Evolutionary conservation across 2,888 invertebrate species (phyloP), one percentile per base, ranked within the genome.

Genomic region (Oligia latruncula): DNA sequence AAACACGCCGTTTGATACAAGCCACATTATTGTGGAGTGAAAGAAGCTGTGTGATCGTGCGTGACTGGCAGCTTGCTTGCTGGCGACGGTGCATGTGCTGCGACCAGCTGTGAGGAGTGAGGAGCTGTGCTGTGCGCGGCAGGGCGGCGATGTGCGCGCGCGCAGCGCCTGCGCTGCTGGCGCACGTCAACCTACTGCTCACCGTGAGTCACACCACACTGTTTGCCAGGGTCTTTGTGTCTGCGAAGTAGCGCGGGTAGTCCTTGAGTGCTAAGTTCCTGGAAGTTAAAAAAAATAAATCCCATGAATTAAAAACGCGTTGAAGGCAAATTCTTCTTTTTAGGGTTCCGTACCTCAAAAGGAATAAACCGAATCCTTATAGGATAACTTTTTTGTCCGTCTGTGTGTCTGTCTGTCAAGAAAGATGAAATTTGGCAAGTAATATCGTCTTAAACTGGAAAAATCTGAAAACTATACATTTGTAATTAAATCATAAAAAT

Each of bases 141-240:
- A 79, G 74, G 11, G 71, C 60, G 20, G 80, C 58, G 66, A 83
- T 88, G 87, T 83, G 91, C 83, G 81, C 78, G 87, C 91, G 93
- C 84, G 87, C 83, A 68, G 91, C 91, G 88, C 89, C 90, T n/a
- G 88, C 91, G 73, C 89, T 94, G 82, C 91, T 96, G 83, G 87
- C 93, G 82, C 95, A 96, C 87, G 89, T 94, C 88, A 95, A 92
- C 87, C 85, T 96, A 80, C 81, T 95, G 85, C 93, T 96, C 43
- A 93, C 93, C 90, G 96, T 96, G 83, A 93, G 93, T 89, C 66
- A n/a, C 55, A 13, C 55, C 0, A n/a, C 66, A 11, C 43, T 29
- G 60, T n/a, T 11, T 35, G 55, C 5, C n/a, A 17, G 5, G 2
- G 2, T 23, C 35, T 65, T 9, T 40, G 17, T 29, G 23, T 29